These are phyloP conservation scores for Synergus japonicus DNA, from an alignment of 2,888 invertebrate genomes.

Conservation along the genomic window DNA sequence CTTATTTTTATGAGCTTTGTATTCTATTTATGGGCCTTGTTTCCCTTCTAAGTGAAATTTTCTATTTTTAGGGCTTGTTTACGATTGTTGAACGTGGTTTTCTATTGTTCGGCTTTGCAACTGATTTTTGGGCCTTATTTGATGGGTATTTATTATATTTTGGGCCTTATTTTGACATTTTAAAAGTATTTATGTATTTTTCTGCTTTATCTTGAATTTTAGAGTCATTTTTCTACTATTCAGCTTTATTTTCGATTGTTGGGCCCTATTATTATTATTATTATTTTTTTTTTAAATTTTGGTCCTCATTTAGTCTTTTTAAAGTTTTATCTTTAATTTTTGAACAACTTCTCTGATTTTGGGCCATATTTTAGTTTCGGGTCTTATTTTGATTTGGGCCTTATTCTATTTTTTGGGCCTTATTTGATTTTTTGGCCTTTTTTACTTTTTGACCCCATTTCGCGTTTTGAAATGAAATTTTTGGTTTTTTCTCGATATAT, in stretches of 20 bases:
- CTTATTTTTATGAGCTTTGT: too few species aligned
- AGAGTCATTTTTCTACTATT: not conserved
- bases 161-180: not conserved
- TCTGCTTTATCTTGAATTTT: not conserved
- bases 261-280: not conserved
- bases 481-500: constrained; percentile 18
- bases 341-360: too few species aligned
- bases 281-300: not conserved
- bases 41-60: too few species aligned
- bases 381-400: not conserved
- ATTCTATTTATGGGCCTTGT: too few species aligned
- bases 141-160: not conserved
- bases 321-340: not conserved
- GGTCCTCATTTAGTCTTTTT: not conserved
- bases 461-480: not conserved
- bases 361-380: not conserved
- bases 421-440: not conserved
- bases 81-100: not conserved
- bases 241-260: not conserved
- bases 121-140: not conserved
- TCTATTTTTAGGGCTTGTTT: too few species aligned
- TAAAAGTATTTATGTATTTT: too few species aligned
- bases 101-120: too few species aligned
- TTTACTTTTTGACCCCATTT: not conserved
- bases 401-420: not conserved